Evolutionary conservation across 2,888 invertebrate species (phyloP), one percentile per base, ranked within the genome.

Genomic region (Melanotus villosus): DNA sequence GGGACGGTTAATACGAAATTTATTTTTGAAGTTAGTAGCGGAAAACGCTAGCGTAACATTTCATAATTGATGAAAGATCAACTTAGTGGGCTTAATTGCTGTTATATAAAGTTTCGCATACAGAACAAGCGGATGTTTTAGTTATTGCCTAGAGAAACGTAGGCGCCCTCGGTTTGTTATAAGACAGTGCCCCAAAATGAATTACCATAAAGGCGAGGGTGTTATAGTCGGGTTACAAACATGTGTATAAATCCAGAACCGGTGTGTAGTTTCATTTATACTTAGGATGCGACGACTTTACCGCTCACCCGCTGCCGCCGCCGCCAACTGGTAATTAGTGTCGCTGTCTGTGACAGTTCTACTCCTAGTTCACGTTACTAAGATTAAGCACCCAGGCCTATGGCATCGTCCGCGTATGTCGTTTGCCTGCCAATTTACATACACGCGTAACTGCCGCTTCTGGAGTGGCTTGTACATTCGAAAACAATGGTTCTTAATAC

Each of bases 291-390:
- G 45, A 59, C 59, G 43, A 45, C 32, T 59, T 43, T 21, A 45
- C 30, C 47, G 43, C 18, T 59, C 32, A 59, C 23, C 58, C 58
- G 26, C 58, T 26, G 47, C 58, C 58, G 38, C 30, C 41, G 26
- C 56, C 70, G 63, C 56, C 71, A 71, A 74, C 65, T 69, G 56
- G 72, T 74, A 74, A 74, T 74, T 74, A 74, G 72, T 67, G 74
- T 71, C 70, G 69, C 74, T 74, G 74, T 60, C 65, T 72, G 67
- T 74, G 74, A 72, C 74, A 73, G 68, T 68, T 67, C 73, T 58
- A 64, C 65, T 66, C 62, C 65, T 60, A 65, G 69, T 71, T 65
- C 62, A 59, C 67, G 60, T 65, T 71, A 72, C 71, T 66, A 74
- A 74, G 74, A 74, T 74, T 69, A 74, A 74, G 72, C 71, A 69